Conservation (phyloP, 2,888 invertebrate genomes). For the Teleogryllus oceanicus region DNA sequence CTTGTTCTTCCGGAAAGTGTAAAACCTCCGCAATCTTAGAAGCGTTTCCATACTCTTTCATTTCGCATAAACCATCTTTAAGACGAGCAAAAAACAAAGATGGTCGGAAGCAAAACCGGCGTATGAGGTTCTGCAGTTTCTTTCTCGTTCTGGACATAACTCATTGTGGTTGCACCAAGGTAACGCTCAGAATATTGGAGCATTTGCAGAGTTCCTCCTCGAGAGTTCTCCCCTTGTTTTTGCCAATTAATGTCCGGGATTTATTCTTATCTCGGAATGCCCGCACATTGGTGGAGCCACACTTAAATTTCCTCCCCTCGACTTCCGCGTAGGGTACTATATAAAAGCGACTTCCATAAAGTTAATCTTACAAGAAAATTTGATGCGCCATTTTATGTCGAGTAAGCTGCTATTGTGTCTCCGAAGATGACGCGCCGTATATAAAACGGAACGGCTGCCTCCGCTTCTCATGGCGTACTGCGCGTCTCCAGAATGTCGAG, state of each 20-base stretch:
- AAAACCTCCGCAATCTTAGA: too few species aligned
- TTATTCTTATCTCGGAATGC: conserved; percentile 18
- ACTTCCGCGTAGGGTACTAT: conserved; percentile 18
- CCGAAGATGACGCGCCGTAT: conserved; percentile 33
- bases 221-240: not conserved
- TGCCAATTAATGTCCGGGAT: conserved; percentile 24
- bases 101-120: too few species aligned
- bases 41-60: too few species aligned
- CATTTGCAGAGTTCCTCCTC: not conserved
- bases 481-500: not conserved
- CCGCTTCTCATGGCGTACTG: not conserved
- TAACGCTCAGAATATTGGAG: not conserved
- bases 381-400: conserved; percentile 37
- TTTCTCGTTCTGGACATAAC: too few species aligned
- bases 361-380: conserved; percentile 38
- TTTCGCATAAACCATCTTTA: too few species aligned
- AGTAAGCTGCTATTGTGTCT: conserved; percentile 36
- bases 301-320: conserved; percentile 23
- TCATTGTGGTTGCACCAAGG: too few species aligned
- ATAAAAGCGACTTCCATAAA: conserved; percentile 35
- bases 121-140: too few species aligned
- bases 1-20: too few species aligned
- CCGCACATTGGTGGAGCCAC: conserved; percentile 25
- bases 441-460: conserved; percentile 12
- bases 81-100: too few species aligned